These are phyloP conservation scores for Prionailurus viverrinus DNA, from an alignment of 2,113 vertebrate genomes.

Conservation along the genomic window DNA sequence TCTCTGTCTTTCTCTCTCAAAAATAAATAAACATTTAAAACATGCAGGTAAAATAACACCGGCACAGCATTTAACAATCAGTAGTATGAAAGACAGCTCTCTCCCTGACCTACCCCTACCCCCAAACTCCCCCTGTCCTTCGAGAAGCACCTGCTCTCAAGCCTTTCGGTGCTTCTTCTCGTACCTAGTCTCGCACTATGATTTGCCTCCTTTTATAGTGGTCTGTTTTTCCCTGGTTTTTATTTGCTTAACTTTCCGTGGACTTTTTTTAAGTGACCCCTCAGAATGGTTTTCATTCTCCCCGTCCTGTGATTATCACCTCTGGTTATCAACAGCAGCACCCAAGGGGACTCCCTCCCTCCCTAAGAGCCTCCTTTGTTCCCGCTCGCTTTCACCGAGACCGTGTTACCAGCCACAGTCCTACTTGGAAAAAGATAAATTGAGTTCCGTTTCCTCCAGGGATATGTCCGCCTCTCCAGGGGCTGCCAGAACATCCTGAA, in stretches of 20 bases:
- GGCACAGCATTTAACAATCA: background rate
- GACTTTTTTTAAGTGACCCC: background rate
- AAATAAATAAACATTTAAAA: background rate
- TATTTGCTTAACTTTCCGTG: background rate
- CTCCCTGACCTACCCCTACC: background rate
- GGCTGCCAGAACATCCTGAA: background rate
- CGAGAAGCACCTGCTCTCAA: background rate
- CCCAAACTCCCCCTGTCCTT: background rate
- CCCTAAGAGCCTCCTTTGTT: background rate
- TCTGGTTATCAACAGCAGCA: background rate
- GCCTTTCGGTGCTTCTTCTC: background rate
- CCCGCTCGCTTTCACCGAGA: background rate
- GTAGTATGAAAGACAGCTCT: background rate
- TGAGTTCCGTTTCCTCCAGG: background rate
- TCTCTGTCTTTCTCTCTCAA: too few relatives aligned
- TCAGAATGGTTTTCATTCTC: background rate
- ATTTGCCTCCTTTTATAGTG: background rate
- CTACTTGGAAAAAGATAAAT: background rate
- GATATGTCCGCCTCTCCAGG: background rate
- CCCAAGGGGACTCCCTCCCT: background rate
- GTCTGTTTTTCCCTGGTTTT: background rate
- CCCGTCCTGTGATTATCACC: background rate
- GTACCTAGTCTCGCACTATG: background rate
- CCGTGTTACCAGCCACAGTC: background rate
- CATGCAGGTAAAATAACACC: background rate